Conservation (phyloP, 2,888 invertebrate genomes). For the Aspidapion aeneum region DNA sequence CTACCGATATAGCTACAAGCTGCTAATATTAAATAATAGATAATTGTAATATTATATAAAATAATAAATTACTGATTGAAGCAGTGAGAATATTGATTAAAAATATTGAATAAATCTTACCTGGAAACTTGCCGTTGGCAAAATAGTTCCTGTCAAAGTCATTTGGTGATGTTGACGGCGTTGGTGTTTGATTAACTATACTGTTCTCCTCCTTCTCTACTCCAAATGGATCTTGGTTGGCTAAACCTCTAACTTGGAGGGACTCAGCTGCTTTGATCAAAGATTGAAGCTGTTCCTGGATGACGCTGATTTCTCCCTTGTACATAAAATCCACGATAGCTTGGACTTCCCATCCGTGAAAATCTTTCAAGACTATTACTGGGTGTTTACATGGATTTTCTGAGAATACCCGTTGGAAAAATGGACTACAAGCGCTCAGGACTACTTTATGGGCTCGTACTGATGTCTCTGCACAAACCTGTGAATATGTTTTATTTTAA, state of each 20-base stretch:
- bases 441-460: conserved; percentile 90
- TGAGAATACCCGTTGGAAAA: conserved; percentile 83
- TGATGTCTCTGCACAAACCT: conserved; percentile 74
- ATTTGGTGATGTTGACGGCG: conserved; percentile 48
- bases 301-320: conserved; percentile 86
- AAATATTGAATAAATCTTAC: neutral
- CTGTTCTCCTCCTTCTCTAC: conserved; percentile 42
- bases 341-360: conserved; percentile 81
- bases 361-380: conserved; percentile 87
- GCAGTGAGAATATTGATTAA: neutral
- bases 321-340: conserved; percentile 93
- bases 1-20: no score
- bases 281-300: conserved; percentile 77
- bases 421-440: conserved; percentile 83
- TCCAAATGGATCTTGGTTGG: conserved; percentile 51
- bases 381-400: conserved; percentile 94
- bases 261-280: conserved; percentile 87
- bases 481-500: no score
- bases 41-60: no score
- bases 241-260: conserved; percentile 77
- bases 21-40: no score
- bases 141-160: conserved; percentile 44
- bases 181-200: conserved; percentile 43
- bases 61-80: neutral
- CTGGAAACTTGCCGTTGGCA: conserved; percentile 47